Base-by-base conservation (phyloP, 1,140 invertebrate species). In the Metaphire vulgaris region DNA sequence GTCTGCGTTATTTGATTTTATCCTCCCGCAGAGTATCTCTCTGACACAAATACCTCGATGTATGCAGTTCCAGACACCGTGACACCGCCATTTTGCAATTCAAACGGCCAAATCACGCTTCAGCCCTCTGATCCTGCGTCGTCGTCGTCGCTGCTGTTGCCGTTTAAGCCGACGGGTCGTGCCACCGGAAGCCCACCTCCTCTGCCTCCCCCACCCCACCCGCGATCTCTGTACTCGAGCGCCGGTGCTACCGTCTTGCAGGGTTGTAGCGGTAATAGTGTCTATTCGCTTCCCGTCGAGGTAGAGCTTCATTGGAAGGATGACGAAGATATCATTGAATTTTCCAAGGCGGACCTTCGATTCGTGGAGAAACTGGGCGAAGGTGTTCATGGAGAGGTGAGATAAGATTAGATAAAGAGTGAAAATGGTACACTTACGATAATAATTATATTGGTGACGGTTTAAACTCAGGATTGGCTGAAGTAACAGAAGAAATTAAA, bases 361-460 rank as follows among this genome's bases (percentile, higher is more conserved):
- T 90, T 92, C 81, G 88, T 93, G 76, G 91, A 93, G 83, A 92
- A 92, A 80, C 87, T 94, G 16, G 93, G 92, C 21, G 89, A 90
- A 76, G 92, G 92, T 66, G 89, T 91, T 80, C 94, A 92, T 83
- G 92, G 92, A 79, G 92, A 94, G 87, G 93, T 95, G 65, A 66
- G 74, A 21, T 28, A n/a, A n/a, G n/a, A n/a, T n/a, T n/a, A n/a
- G n/a, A n/a, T n/a, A n/a, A n/a, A n/a, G n/a, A n/a, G n/a, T n/a
- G n/a, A n/a, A n/a, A n/a, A n/a, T n/a, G n/a, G n/a, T n/a, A n/a
- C n/a, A n/a, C n/a, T n/a, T n/a, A n/a, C n/a, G n/a, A n/a, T n/a
- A n/a, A n/a, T n/a, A n/a, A n/a, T n/a, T n/a, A n/a, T n/a, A n/a
- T n/a, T n/a, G n/a, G n/a, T n/a, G n/a, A n/a, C n/a, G n/a, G n/a